Percentiles rank a stretch among this genome's conserved stretches.
These are phyloP conservation scores for Scaptomyza parva DNA, from an alignment of 2,888 invertebrate genomes.

Conservation along the genomic window DNA sequence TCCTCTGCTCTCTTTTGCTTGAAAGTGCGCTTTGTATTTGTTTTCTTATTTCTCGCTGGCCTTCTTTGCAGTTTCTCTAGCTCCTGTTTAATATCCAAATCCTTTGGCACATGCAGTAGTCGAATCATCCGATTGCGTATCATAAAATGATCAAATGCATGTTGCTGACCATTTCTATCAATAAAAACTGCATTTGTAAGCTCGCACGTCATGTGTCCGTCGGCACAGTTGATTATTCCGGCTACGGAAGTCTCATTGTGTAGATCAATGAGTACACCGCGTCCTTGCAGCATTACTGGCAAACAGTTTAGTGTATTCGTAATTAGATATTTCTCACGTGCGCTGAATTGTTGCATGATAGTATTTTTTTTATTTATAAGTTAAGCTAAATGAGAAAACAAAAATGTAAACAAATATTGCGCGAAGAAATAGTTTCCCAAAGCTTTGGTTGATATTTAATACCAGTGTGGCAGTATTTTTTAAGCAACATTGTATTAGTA, in stretches of 20 bases:
- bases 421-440: not conserved
- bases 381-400: not conserved
- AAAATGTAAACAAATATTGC: constrained; percentile 6
- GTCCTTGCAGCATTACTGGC: constrained; percentile 78
- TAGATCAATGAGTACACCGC: constrained; percentile 82
- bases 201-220: constrained; percentile 83
- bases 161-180: constrained; percentile 80
- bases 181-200: constrained; percentile 81
- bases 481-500: not conserved
- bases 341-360: constrained; percentile 70
- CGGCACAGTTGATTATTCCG: constrained; percentile 79
- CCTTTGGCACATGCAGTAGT: constrained; percentile 80
- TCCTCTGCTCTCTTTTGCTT: constrained; percentile 76
- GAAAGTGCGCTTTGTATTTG: constrained; percentile 68
- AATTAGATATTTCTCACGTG: constrained; percentile 80
- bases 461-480: constrained; percentile 3
- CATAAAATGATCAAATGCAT: constrained; percentile 83
- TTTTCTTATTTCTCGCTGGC: constrained; percentile 7
- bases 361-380: not conserved
- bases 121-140: constrained; percentile 82
- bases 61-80: constrained; percentile 55
- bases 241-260: constrained; percentile 83
- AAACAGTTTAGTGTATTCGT: constrained; percentile 81
- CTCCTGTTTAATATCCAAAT: constrained; percentile 66
- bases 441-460: constrained; percentile 5